Base-by-base conservation (phyloP, 2,888 invertebrate genomes). In the Conus canariensis region DNA sequence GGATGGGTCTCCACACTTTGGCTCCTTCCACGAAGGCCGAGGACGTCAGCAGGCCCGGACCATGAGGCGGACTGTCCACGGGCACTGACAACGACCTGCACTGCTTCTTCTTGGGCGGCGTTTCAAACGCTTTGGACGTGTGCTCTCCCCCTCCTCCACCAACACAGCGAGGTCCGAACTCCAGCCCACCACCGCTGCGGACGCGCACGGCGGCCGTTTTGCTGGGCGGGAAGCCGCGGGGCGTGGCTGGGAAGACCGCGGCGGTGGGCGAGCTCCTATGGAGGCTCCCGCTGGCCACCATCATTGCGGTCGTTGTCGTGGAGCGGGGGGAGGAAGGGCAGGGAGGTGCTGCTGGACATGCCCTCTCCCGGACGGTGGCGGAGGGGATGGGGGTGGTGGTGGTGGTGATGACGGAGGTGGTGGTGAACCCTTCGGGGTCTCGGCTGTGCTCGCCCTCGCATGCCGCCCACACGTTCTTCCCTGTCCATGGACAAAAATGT, bases 21-120 rank as follows among this genome's bases (percentile, higher is more conserved):
- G 94, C 92, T 58, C 94, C 93, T 90, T 94, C 93, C 45, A 94
- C 94, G 90, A 94, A 94, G 93, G 94, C 93, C 67, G 92, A 92
- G 56, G 58, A 7, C 8, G 82, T 22, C 8, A 91, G 92, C 58
- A 92, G 85, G 12, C 92, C 92, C 16, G 59, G 19, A 14, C 86
- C 86, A 10, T 56, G 74, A 10, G 88, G 85, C 60, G 88, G 80
- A 87, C 91, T 74, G 88, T 95, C 95, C 22, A 93, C 93, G 0
- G 95, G 95, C 60, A 95, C 94, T 6, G 95, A 94, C 89, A 95
- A 92, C 0, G 95, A 95, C 45, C 95, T 93, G 91, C 95, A 96
- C 90, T 95, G 95, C 85, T 95, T 94, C 92, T 96, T 96, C 88
- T 94, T 95, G n/a, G 96, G 96, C 80, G 95, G 95, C n/a, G 93